Evolutionary conservation across 2,888 invertebrate species (phyloP).

Genomic region (Spilarctia lutea): DNA sequence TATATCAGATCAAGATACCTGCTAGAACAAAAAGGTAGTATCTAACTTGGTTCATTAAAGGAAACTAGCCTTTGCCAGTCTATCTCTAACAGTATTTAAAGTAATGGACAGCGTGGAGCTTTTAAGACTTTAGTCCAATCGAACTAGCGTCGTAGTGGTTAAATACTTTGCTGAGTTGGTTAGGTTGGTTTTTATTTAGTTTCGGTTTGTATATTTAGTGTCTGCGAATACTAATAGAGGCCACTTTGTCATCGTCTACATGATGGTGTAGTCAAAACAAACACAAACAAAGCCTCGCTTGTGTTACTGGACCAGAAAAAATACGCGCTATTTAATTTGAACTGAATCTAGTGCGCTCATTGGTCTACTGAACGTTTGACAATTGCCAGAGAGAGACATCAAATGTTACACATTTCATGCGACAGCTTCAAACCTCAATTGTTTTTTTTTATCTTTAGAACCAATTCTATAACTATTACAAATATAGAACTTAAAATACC

Average conservation of each 20-base stretch:
- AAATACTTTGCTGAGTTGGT: neutral
- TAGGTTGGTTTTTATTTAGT: neutral
- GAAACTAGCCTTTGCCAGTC: neutral
- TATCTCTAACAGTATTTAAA: neutral
- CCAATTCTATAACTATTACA: neutral
- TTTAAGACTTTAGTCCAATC: neutral
- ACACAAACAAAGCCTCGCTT: neutral
- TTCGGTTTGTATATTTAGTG: constrained; percentile 5
- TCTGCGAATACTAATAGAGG: neutral
- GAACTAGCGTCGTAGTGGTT: neutral
- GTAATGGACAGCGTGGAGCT: neutral
- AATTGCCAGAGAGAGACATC: too few species aligned
- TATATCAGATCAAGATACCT: neutral
- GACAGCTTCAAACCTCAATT: too few species aligned
- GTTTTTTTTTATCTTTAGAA: too few species aligned
- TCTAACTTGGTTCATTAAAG: neutral
- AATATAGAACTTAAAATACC: neutral
- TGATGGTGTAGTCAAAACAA: neutral
- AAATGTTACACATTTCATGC: too few species aligned
- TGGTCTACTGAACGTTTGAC: too few species aligned
- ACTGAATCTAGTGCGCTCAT: too few species aligned
- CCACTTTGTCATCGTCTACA: neutral
- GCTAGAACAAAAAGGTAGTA: neutral
- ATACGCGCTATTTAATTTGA: too few species aligned
- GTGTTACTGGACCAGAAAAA: too few species aligned